These are phyloP conservation scores for Bibio marci DNA, from an alignment of 2,888 invertebrate species.

Conservation along the genomic window DNA sequence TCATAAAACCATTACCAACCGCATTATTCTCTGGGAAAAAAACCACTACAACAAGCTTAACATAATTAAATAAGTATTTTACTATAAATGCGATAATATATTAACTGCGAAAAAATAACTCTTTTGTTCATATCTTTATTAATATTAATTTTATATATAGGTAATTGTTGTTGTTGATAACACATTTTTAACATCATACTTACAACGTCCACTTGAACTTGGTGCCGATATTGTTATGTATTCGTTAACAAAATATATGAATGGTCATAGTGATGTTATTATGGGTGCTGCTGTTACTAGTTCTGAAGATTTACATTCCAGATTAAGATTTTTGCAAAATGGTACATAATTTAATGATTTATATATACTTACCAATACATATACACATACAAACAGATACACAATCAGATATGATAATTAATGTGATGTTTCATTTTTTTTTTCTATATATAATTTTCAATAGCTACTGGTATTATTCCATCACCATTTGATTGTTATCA, in stretches of 20 bases:
- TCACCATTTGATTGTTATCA: constrained; percentile 93
- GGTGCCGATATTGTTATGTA: constrained; percentile 87
- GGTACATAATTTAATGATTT: constrained; percentile 32
- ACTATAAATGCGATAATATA: no score
- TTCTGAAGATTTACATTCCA: constrained; percentile 48
- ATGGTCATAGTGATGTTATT: constrained; percentile 92
- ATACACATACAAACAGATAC: not conserved
- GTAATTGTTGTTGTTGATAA: constrained; percentile 77
- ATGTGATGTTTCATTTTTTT: not conserved
- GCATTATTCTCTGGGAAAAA: no score
- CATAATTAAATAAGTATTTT: no score
- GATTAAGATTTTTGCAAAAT: constrained; percentile 73
- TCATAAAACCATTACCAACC: no score
- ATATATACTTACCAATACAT: not conserved
- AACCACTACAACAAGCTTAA: no score
- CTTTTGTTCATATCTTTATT: no score
- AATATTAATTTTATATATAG: no score
- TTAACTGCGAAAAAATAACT: no score
- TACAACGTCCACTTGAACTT: constrained; percentile 75
- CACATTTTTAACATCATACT: constrained; percentile 81
- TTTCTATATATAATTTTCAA: not conserved
- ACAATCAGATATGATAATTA: constrained; percentile 3
- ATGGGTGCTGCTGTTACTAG: constrained; percentile 83
- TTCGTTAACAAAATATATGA: constrained; percentile 95
- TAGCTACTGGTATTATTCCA: constrained; percentile 62